Percentiles rank a stretch among this genome's conserved stretches.
These are phyloP conservation scores for Odontomyia ornata DNA, from an alignment of 2,888 invertebrate genomes.

Conservation along the genomic window DNA sequence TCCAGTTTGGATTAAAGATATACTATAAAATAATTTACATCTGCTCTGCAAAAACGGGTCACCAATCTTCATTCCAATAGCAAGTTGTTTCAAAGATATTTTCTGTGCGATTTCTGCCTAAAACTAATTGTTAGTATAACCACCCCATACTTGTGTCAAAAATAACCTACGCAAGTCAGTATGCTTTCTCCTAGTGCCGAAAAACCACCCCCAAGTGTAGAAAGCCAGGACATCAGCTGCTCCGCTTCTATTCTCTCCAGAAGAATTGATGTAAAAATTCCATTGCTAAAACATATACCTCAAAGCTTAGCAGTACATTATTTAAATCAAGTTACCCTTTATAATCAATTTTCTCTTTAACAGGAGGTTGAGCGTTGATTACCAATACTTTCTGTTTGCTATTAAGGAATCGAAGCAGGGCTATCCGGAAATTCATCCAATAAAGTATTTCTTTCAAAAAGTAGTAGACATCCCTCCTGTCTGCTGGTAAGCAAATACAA, in stretches of 20 bases:
- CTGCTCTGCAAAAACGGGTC: constrained; percentile 83
- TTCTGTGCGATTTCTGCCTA: constrained; percentile 89
- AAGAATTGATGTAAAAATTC: constrained; percentile 64
- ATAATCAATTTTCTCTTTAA: constrained; percentile 75
- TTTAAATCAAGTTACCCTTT: too few relatives aligned
- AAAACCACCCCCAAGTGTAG: constrained; percentile 95
- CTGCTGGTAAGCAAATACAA: neutral
- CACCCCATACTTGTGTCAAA: neutral
- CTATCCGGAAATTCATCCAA: constrained; percentile 53
- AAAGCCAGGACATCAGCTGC: constrained; percentile 90
- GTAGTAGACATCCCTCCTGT: constrained; percentile 57
- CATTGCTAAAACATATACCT: constrained; percentile 63
- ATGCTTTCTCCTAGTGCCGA: constrained; percentile 93
- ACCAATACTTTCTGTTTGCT: constrained; percentile 54
- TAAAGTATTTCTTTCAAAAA: constrained; percentile 56
- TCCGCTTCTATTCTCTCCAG: constrained; percentile 80
- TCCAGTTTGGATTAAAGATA: constrained; percentile 87
- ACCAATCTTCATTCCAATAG: constrained; percentile 80
- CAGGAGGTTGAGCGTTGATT: constrained; percentile 68
- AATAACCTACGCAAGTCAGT: constrained; percentile 73
- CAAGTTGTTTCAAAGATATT: constrained; percentile 85
- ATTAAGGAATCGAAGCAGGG: constrained; percentile 50
- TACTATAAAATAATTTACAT: constrained; percentile 85
- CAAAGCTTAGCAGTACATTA: constrained; percentile 54
- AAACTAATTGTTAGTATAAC: constrained; percentile 44